Conservation (phyloP, 2,113 vertebrate species). For the Gallinago media region DNA sequence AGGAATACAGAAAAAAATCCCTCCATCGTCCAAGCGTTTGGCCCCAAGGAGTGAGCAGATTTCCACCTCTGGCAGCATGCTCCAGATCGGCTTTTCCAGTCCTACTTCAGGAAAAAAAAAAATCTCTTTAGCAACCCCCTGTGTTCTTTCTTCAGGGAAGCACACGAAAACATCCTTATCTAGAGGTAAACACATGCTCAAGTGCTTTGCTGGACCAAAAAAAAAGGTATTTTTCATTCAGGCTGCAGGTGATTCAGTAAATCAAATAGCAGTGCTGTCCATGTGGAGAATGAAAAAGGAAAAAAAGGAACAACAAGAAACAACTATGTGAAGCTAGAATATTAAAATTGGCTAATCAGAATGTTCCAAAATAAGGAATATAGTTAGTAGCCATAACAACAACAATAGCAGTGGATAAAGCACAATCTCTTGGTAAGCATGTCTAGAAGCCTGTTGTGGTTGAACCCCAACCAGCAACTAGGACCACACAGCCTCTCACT, state of each 20-base stretch:
- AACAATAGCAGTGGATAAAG: not conserved
- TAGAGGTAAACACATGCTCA: not conserved
- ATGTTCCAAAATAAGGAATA: not conserved
- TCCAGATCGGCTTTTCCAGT: not conserved
- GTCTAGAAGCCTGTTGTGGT: not conserved
- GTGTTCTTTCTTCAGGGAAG: not conserved
- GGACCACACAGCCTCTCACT: not conserved
- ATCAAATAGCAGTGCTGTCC: not conserved
- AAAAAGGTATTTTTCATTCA: not conserved
- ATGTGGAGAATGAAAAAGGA: not conserved
- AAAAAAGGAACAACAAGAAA: not conserved
- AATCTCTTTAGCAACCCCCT: not conserved
- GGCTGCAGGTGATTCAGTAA: not conserved
- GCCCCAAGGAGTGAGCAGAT: not conserved
- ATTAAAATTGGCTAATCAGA: not conserved
- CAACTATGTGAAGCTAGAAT: not conserved
- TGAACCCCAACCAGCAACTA: not conserved
- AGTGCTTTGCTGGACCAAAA: not conserved
- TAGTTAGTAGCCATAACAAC: not conserved
- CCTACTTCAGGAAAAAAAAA: not conserved
- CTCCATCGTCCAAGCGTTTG: not conserved
- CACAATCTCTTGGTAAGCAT: not conserved
- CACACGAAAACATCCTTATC: not conserved
- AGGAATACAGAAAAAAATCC: not conserved
- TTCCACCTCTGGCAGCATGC: not conserved